Conservation (phyloP, 2,888 invertebrate genomes). For the Bombyx huttoni region DNA sequence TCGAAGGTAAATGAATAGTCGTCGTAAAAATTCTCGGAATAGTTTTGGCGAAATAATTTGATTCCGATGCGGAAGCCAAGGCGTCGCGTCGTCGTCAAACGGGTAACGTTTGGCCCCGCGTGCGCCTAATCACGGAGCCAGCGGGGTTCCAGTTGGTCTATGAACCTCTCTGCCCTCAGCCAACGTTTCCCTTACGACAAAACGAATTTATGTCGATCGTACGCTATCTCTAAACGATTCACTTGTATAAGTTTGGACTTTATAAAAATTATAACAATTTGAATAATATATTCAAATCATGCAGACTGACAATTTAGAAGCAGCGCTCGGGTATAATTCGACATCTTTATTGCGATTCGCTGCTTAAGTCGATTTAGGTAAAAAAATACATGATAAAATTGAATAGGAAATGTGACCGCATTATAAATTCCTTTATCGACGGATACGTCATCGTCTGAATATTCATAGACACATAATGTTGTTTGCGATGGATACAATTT, state of each 20-base stretch:
- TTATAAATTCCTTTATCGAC: not conserved
- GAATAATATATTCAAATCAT: not conserved
- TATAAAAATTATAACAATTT: conserved; percentile 7
- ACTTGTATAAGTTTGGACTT: conserved; percentile 22
- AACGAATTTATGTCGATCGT: conserved; percentile 26
- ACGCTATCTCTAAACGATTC: conserved; percentile 31
- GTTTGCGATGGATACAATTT: too few species aligned
- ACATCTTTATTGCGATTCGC: not conserved
- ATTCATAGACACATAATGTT: not conserved
- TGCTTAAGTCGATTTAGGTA: not conserved
- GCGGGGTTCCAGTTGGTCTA: conserved; percentile 32
- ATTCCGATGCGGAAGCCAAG: conserved; percentile 5
- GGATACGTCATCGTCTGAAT: not conserved
- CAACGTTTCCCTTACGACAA: conserved; percentile 37
- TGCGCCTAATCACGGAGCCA: conserved; percentile 23
- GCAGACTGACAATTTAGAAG: not conserved
- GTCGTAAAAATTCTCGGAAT: conserved; percentile 10
- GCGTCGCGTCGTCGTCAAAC: conserved; percentile 17
- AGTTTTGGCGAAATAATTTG: conserved; percentile 11
- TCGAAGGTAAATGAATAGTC: not conserved
- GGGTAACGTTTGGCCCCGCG: conserved; percentile 20
- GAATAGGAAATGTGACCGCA: not conserved
- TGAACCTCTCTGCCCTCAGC: conserved; percentile 38
- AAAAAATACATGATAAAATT: not conserved
- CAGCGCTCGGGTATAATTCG: not conserved